Percentiles rank a stretch among this genome's conserved stretches.
phyloP scores from a whole-genome alignment of 2,113 vertebrate species.

The Seriola quinqueradiata region DNA sequence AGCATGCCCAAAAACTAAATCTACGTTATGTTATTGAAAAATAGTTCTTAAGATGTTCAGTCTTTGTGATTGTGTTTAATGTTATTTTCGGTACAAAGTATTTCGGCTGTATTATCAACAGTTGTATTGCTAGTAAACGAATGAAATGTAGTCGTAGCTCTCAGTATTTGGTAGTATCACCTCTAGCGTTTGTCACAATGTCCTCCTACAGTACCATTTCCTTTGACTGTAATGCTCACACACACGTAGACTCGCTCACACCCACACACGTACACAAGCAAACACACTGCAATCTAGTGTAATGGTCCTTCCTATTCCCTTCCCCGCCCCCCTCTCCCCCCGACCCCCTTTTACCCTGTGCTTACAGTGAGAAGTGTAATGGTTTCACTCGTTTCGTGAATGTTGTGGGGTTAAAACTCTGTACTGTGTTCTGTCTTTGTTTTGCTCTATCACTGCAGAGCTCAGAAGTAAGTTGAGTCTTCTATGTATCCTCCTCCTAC shows the following conservation, averaged over 20 bases:
- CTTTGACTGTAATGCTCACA: slow-evolving; percentile 51
- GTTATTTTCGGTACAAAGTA: slow-evolving; percentile 16
- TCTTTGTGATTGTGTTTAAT: slow-evolving; percentile 18
- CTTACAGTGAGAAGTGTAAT: slow-evolving; percentile 82
- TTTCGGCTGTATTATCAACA: slow-evolving; percentile 4
- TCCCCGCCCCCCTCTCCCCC: slow-evolving; percentile 49
- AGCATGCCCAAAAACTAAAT: slow-evolving; percentile 37
- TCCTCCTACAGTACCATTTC: slow-evolving; percentile 27
- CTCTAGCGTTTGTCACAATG: slow-evolving; percentile 22
- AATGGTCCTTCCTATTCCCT: slow-evolving; percentile 61
- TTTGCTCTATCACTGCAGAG: slow-evolving; percentile 89
- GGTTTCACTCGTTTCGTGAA: slow-evolving; percentile 82
- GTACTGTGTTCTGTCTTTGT: slow-evolving; percentile 91
- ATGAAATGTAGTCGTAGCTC: slow-evolving; percentile 27
- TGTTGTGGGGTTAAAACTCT: slow-evolving; percentile 86
- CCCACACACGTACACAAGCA: slow-evolving; percentile 19
- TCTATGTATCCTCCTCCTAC: slow-evolving; percentile 83
- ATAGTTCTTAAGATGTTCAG: background rate
- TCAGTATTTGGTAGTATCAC: slow-evolving; percentile 26
- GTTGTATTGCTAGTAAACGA: slow-evolving; percentile 18
- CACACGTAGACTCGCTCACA: slow-evolving; percentile 32
- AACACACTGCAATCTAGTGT: slow-evolving; percentile 65
- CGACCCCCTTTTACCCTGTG: slow-evolving; percentile 74
- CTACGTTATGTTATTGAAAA: background rate
- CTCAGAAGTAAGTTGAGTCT: slow-evolving; percentile 94